phyloP scores from a whole-genome alignment of 2,888 invertebrate genomes.

The Orthosia cruda region DNA sequence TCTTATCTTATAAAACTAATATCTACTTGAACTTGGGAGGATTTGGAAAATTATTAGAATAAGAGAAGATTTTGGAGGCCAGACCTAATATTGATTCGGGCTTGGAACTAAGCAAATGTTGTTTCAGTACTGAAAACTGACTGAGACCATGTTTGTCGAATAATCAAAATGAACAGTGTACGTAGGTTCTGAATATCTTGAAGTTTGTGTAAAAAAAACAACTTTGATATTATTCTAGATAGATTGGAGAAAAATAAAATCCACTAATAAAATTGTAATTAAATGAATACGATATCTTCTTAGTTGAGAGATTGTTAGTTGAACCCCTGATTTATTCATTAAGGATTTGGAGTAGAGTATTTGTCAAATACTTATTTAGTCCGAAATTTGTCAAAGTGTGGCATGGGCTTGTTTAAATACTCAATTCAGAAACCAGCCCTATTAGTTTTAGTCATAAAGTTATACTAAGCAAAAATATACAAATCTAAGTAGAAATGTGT shows the following conservation, averaged over 20 bases:
- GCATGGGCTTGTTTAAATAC: too few relatives aligned
- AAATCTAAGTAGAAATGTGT: too few relatives aligned
- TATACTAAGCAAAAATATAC: too few relatives aligned
- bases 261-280: background rate
- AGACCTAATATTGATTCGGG: slow-evolving; percentile 3
- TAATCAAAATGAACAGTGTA: slow-evolving; percentile 10
- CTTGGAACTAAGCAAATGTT: slow-evolving; percentile 17
- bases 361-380: too few relatives aligned
- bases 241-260: background rate
- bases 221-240: background rate
- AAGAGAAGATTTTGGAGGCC: slow-evolving; percentile 23
- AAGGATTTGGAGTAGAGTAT: too few relatives aligned
- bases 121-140: background rate
- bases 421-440: too few relatives aligned
- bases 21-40: slow-evolving; percentile 14
- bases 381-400: too few relatives aligned
- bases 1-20: slow-evolving; percentile 42
- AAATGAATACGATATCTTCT: background rate
- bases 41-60: slow-evolving; percentile 35
- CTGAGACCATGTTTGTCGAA: background rate
- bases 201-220: background rate
- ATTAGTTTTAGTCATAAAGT: too few relatives aligned
- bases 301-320: too few relatives aligned
- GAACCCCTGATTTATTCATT: too few relatives aligned
- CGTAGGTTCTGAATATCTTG: background rate